Percentiles rank a stretch among this genome's conserved stretches.
Evolutionary conservation across 2,888 invertebrate genomes (phyloP).

Genomic region (Copidosoma aretas): DNA sequence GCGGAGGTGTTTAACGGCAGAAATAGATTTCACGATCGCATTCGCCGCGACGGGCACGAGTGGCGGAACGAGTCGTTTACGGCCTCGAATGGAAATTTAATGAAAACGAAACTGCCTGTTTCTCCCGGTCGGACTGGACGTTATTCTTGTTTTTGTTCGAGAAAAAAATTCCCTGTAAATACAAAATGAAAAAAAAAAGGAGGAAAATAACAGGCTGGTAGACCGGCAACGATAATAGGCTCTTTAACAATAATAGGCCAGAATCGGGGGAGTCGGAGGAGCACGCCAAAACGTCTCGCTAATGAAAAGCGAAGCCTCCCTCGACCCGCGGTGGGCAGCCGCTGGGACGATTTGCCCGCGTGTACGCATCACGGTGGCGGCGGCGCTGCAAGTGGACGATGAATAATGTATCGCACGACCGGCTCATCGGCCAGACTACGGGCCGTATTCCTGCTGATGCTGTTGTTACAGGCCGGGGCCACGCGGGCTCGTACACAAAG

Average conservation of each 20-base stretch:
- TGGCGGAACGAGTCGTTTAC: background rate
- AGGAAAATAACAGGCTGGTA: no score
- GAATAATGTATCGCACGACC: slow-evolving; percentile 60
- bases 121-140: background rate
- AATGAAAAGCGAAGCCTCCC: slow-evolving; percentile 22
- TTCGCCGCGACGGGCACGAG: background rate
- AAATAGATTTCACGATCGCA: background rate
- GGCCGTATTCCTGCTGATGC: slow-evolving; percentile 40
- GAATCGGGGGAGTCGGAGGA: background rate
- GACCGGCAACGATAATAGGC: background rate
- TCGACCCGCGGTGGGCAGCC: no score
- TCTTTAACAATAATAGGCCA: background rate
- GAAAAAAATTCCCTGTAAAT: no score
- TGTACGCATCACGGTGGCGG: no score
- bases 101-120: background rate
- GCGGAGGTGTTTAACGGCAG: background rate
- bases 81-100: background rate
- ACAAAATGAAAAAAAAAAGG: no score
- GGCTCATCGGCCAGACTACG: slow-evolving; percentile 47
- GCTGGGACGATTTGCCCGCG: no score
- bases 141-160: no score
- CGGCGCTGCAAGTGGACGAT: slow-evolving; percentile 54
- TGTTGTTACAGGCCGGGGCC: slow-evolving; percentile 20
- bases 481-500: slow-evolving; percentile 51
- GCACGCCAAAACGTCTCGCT: slow-evolving; percentile 19